Conservation (phyloP, 2,888 invertebrate genomes). For the Myathropa florea region DNA sequence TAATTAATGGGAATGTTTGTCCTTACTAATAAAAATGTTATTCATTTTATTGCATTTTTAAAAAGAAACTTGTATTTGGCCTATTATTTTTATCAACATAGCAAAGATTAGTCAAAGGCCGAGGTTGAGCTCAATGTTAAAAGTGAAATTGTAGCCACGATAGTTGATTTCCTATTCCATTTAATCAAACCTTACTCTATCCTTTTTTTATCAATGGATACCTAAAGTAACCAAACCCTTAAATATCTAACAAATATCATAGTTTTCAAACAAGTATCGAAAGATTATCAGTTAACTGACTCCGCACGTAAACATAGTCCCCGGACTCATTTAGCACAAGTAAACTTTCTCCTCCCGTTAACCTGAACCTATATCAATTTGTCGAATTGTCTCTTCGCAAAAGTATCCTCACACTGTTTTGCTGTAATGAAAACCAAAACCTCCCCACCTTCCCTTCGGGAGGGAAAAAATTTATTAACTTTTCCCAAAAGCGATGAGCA, state of each 20-base stretch:
- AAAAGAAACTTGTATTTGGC: no score
- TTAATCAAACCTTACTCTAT: no score
- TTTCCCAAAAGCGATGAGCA: slow-evolving; percentile 46
- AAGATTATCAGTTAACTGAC: slow-evolving; percentile 12
- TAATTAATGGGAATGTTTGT: no score
- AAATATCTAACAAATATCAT: background rate
- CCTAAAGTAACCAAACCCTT: background rate
- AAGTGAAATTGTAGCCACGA: no score
- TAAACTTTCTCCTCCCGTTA: slow-evolving; percentile 34
- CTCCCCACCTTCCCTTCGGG: slow-evolving; percentile 12
- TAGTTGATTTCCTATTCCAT: no score
- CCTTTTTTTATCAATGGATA: no score
- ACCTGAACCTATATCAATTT: slow-evolving; percentile 60
- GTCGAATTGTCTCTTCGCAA: slow-evolving; percentile 44
- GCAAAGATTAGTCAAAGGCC: no score
- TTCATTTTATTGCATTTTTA: no score
- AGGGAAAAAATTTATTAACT: slow-evolving; percentile 37
- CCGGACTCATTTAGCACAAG: slow-evolving; percentile 6
- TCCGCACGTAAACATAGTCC: slow-evolving; percentile 27
- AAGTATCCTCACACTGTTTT: slow-evolving; percentile 20
- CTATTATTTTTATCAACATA: no score
- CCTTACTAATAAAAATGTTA: no score
- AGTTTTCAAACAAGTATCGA: background rate
- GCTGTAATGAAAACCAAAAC: slow-evolving; percentile 62
- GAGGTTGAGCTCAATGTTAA: no score